Base-by-base conservation (phyloP, 2,888 invertebrate species). In the Stictocephala bisonia region DNA sequence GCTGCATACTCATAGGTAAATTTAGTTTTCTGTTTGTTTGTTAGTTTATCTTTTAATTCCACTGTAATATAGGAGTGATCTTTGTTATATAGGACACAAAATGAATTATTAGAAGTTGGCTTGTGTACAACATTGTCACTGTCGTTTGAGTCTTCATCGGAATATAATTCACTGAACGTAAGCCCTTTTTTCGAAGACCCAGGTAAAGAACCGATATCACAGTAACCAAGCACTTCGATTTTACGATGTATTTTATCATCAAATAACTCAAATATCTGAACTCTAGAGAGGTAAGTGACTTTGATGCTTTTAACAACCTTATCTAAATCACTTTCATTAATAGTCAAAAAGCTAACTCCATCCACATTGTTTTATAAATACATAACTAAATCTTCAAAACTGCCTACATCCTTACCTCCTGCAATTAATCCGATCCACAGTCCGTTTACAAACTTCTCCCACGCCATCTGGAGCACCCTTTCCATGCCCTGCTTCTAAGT, bases 261-360 rank as follows among this genome's bases (percentile, higher is more conserved):
- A 58, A 58, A 31, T 58, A 58, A 11, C 58, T 58, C 15, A 58
- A 31, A n/a, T 58, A 26, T 31, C 58, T 58, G 20, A 58, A 58
- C 31, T 58, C 35, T n/a, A 58, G 31, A 58, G 29, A 27, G 58
- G 13, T 3, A n/a, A 56, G 56, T 26, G 56, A 56, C 3, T 56
- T 56, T 56, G 56, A 24, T 26, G 24, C 56, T 26, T 56, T 56
- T 26, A 56, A 56, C 56, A 26, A 56, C 20, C 26, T 18, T 18
- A 13, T 35, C 11, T 35, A 35, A 7, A 15, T 56, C 56, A 26
- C 26, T 56, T 56, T 56, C 56, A 56, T 26, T 26, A 13, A 56
- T n/a, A 56, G 26, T 13, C 3, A 53, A 53, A 22, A 53, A 18
- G 20, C 3, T 56, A 9, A 56, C 56, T 20, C 56, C 56, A 22